These are phyloP conservation scores for Hippolais icterina DNA, from an alignment of 2,113 vertebrate genomes.

Conservation along the genomic window DNA sequence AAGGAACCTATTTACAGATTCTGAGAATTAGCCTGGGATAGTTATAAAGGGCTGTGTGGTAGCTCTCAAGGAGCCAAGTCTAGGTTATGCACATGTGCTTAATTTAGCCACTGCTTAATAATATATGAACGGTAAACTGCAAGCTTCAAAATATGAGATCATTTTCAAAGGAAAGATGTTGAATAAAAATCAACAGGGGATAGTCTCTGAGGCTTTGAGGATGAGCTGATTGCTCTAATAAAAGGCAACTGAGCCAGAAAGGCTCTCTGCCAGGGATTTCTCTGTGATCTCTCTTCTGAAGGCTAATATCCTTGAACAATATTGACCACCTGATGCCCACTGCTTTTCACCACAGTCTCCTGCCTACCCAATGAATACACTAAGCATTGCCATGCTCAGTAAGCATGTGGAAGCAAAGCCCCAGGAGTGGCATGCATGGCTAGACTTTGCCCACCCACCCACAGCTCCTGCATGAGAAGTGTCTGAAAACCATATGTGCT, in stretches of 20 bases:
- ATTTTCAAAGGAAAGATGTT: not conserved
- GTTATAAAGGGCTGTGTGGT: not conserved
- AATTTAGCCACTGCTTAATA: slow-evolving; percentile 25
- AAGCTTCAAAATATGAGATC: not conserved
- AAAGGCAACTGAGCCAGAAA: not conserved
- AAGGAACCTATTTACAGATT: not conserved
- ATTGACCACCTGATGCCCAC: not conserved
- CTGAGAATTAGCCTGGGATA: not conserved
- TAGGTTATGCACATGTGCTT: not conserved
- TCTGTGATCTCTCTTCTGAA: fast-evolving
- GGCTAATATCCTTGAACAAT: not conserved
- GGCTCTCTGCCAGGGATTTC: not conserved
- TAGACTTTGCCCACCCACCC: not conserved
- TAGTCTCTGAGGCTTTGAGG: not conserved
- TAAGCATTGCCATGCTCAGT: not conserved
- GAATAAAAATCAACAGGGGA: not conserved
- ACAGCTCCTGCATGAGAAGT: not conserved
- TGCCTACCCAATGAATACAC: not conserved
- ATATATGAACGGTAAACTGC: not conserved
- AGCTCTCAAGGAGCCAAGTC: not conserved
- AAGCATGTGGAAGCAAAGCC: not conserved
- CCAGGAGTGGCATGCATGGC: fast-evolving
- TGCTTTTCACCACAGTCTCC: not conserved
- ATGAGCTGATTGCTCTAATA: not conserved
- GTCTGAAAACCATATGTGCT: fast-evolving